Base-by-base conservation (phyloP, 2,888 invertebrate species). In the Gari tellinella region DNA sequence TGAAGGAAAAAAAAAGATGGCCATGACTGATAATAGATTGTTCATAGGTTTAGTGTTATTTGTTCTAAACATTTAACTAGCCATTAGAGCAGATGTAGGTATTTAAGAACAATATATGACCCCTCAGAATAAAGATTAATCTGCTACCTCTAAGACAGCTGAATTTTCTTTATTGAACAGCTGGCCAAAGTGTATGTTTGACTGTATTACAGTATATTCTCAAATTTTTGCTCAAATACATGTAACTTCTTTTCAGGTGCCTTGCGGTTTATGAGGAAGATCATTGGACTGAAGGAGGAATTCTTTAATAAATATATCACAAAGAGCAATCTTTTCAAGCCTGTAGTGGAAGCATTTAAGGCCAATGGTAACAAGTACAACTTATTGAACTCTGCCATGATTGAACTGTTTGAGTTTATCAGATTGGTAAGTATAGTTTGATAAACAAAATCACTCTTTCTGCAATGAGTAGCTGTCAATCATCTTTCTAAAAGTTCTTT, bases 381-480 rank as follows among this genome's bases (percentile, higher is more conserved):
- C 94, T 95, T 99, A 86, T 94, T 99, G 86, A 99, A 99, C 93
- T 99, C 99, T 31, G 99, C 99, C 82, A 97, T 99, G 92, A 94
- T 99, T 92, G 99, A 99, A 93, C 95, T 99, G 94, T 99, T 99
- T 93, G 99, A 99, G 93, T 99, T 97, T 93, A 98, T 99, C 83
- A 97, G 97, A 94, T 93, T 96, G 92, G 95, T 95, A 87, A 92
- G 93, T 90, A 21, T 52, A n/a, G n/a, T n/a, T n/a, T n/a, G n/a
- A n/a, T n/a, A n/a, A n/a, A n/a, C n/a, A n/a, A n/a, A n/a, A n/a
- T n/a, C n/a, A n/a, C n/a, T n/a, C n/a, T n/a, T n/a, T n/a, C n/a
- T n/a, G n/a, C n/a, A n/a, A n/a, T n/a, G n/a, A n/a, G n/a, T n/a
- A n/a, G n/a, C n/a, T n/a, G n/a, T n/a, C n/a, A n/a, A n/a, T n/a